These are phyloP conservation scores for Petrocephalus schoutedeni DNA, from an alignment of 2,797 vertebrate genomes.

Conservation along the genomic window DNA sequence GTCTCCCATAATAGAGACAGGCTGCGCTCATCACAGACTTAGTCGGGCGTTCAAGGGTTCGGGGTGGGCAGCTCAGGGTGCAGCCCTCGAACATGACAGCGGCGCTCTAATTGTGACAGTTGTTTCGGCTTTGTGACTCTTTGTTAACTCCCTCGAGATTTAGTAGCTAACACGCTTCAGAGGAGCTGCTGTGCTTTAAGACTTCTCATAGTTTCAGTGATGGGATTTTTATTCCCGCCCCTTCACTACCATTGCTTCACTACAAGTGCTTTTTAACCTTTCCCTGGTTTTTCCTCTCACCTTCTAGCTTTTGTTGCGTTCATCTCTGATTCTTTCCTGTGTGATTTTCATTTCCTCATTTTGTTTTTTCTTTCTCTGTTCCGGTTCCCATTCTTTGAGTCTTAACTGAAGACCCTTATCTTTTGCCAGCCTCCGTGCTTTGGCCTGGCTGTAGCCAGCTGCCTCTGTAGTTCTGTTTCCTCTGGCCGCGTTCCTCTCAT, in stretches of 20 bases:
- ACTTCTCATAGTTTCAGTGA: not conserved
- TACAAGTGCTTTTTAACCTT: slow-evolving; percentile 3
- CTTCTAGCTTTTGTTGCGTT: not conserved
- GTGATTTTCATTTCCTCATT: not conserved
- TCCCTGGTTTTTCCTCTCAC: not conserved
- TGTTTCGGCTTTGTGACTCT: slow-evolving; percentile 17
- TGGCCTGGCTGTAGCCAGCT: not conserved
- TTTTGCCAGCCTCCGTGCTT: not conserved
- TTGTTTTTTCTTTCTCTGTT: not conserved
- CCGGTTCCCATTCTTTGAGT: not conserved
- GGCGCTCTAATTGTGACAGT: slow-evolving; percentile 25
- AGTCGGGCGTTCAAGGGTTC: not conserved
- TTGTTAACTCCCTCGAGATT: slow-evolving; percentile 15
- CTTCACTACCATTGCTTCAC: not conserved
- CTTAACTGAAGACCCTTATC: not conserved
- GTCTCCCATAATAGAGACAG: slow-evolving; percentile 3
- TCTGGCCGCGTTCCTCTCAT: not conserved
- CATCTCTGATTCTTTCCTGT: not conserved
- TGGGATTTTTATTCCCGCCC: not conserved
- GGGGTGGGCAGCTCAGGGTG: not conserved
- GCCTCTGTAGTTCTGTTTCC: not conserved
- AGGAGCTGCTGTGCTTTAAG: not conserved
- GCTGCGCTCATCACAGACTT: not conserved
- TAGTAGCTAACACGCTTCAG: slow-evolving; percentile 4
- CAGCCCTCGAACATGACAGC: slow-evolving; percentile 5